A percentile compares a stretch with the other conserved stretches of the same genome.
These are phyloP conservation scores for Lysandra bellargus DNA, from an alignment of 2,888 invertebrate genomes.

Conservation along the genomic window DNA sequence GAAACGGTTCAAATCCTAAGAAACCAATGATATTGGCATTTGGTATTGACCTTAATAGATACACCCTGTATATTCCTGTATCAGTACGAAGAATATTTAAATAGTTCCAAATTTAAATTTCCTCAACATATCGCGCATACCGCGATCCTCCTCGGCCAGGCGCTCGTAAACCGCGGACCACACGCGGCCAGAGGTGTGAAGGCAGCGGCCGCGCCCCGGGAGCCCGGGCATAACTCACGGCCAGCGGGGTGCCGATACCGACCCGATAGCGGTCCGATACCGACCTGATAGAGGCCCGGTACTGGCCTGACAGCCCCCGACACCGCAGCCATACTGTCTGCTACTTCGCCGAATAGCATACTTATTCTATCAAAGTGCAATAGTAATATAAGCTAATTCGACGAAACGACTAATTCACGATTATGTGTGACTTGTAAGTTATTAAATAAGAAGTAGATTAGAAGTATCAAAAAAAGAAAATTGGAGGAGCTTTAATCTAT, in stretches of 20 bases:
- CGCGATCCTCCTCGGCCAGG: slow-evolving; percentile 48
- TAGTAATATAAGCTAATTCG: too few relatives aligned
- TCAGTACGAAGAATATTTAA: neutral
- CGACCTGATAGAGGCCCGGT: slow-evolving; percentile 56
- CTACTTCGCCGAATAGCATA: slow-evolving; percentile 32
- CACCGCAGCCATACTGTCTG: slow-evolving; percentile 71
- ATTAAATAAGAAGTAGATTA: too few relatives aligned
- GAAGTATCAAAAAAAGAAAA: too few relatives aligned
- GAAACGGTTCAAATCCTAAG: neutral
- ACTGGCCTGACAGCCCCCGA: slow-evolving; percentile 50
- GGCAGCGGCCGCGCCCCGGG: slow-evolving; percentile 71
- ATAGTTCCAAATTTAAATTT: neutral
- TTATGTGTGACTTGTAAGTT: too few relatives aligned
- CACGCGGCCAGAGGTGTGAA: slow-evolving; percentile 79
- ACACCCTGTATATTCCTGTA: neutral
- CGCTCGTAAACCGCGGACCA: slow-evolving; percentile 75
- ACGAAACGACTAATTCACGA: too few relatives aligned
- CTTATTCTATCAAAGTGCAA: neutral
- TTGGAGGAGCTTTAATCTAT: too few relatives aligned
- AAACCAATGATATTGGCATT: too few relatives aligned
- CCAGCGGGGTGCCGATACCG: slow-evolving; percentile 73
- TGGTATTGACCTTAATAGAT: too few relatives aligned
- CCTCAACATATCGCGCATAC: slow-evolving; percentile 34
- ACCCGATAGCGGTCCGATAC: slow-evolving; percentile 49
- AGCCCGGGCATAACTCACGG: slow-evolving; percentile 76